Base-by-base conservation (phyloP, 2,888 invertebrate genomes). In the Gryllus longicercus region DNA sequence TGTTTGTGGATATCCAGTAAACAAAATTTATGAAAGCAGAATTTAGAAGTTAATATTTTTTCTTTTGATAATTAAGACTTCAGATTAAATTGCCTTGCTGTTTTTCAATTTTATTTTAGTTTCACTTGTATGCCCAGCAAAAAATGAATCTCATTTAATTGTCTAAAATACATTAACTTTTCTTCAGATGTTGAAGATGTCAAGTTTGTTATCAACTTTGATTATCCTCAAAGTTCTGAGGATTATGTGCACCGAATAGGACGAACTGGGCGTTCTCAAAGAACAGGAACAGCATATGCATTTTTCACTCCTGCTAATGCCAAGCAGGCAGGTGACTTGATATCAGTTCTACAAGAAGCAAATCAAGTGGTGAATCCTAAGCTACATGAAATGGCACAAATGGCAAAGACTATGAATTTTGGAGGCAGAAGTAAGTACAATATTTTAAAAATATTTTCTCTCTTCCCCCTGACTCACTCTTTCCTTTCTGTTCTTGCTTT, bases 201-300 rank as follows among this genome's bases (percentile, higher is more conserved):
- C 83, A 92, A 92, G 87, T 92, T 91, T 88, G 93, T 93, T 80
- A 92, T 93, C 86, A 93, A 93, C 88, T 93, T 90, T 87, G 93
- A 93, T 87, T 93, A 92, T 86, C 93, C 93, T 21, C 90, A 90
- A 83, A 91, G 91, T 84, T 91, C 92, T 49, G 93, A 93, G 86
- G 93, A 93, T 86, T 93, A 93, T 86, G 92, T 93, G 79, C 93
- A 93, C 86, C 89, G 93, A 78, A 93, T 93, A 84, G 93, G 93
- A 2, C 89, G 93, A 82, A 93, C 93, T 79, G 93, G 92, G 16
- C 88, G 93, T 76, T 88, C 90, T 25, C 89, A 91, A 83, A 90
- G 91, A 84, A 91, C 90, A 21, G 92, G 92, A 80, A 93, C 92
- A 11, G 92, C 93, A 0, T 93, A 92, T 86, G 92, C 93, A 16